Evolutionary conservation across 2,797 vertebrate species (phyloP).

Genomic region (Lophius americanus): DNA sequence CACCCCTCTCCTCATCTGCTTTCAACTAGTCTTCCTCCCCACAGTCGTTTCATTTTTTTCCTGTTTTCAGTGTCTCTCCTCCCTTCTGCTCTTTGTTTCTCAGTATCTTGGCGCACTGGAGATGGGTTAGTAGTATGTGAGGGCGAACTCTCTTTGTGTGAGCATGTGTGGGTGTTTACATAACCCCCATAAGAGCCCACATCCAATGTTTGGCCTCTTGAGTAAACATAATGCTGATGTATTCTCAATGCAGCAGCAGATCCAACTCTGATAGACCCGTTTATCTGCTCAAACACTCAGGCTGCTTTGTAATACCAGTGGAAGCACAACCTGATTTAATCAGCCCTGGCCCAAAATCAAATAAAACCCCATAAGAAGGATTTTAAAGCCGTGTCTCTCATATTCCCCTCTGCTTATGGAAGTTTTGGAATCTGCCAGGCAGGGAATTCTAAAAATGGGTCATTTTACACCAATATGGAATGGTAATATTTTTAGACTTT

Average conservation of each 20-base stretch:
- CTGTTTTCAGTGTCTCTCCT: not conserved
- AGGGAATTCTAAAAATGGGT: constrained; percentile 56
- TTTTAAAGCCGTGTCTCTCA: constrained; percentile 50
- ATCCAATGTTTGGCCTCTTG: constrained; percentile 64
- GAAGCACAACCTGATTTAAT: constrained; percentile 72
- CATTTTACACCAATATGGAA: constrained; percentile 12
- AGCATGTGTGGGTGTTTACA: constrained; percentile 64
- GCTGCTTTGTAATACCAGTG: constrained; percentile 66
- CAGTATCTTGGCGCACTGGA: constrained; percentile 32
- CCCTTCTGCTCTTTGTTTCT: constrained; percentile 41
- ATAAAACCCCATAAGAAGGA: constrained; percentile 63
- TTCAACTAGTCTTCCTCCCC: constrained; percentile 42
- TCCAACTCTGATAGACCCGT: constrained; percentile 55
- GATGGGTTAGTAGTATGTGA: constrained; percentile 6
- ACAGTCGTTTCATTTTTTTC: constrained; percentile 35
- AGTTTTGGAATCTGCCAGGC: constrained; percentile 48
- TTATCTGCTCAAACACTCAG: constrained; percentile 71
- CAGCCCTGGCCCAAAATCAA: constrained; percentile 72
- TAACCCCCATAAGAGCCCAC: constrained; percentile 69
- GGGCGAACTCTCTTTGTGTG: constrained; percentile 39
- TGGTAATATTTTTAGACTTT: constrained; percentile 11
- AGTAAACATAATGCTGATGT: constrained; percentile 64
- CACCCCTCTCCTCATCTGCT: constrained; percentile 42
- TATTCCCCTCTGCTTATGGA: constrained; percentile 45
- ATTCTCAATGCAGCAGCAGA: constrained; percentile 54